Evolutionary conservation across 2,113 vertebrate genomes (phyloP).

Genomic region (Chaetorhynchus papuensis): DNA sequence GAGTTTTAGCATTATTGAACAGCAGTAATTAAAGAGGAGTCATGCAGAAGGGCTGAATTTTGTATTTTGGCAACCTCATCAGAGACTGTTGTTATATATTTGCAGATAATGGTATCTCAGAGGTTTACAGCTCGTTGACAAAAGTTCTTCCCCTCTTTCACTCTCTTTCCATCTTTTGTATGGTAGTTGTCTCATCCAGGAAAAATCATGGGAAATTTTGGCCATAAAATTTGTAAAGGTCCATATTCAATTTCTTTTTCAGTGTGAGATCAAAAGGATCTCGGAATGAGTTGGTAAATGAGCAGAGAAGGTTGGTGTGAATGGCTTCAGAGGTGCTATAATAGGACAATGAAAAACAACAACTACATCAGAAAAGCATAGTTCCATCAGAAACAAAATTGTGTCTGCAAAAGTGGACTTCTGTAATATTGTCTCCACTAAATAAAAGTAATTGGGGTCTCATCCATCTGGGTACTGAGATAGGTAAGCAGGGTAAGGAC

Average conservation of each 20-base stretch:
- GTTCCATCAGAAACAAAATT: background rate
- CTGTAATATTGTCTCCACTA: background rate
- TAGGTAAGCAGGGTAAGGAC: background rate
- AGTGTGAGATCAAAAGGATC: background rate
- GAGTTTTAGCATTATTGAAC: background rate
- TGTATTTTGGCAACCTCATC: background rate
- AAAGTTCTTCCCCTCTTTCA: background rate
- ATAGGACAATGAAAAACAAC: background rate
- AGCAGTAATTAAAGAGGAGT: background rate
- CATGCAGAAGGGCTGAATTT: background rate
- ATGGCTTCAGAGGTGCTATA: background rate
- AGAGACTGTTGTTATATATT: background rate
- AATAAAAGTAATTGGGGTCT: background rate
- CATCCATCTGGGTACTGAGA: background rate
- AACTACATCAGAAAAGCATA: background rate
- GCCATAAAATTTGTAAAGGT: background rate
- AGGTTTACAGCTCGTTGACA: background rate
- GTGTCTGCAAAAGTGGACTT: background rate
- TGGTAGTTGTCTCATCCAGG: fast-evolving
- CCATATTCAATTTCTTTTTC: background rate
- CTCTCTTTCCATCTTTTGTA: background rate
- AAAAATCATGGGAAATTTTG: background rate
- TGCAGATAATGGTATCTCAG: background rate
- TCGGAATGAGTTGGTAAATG: fast-evolving
- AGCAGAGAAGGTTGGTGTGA: background rate